Base-by-base conservation (phyloP, 2,888 invertebrate genomes). In the Caenorhabditis angaria region DNA sequence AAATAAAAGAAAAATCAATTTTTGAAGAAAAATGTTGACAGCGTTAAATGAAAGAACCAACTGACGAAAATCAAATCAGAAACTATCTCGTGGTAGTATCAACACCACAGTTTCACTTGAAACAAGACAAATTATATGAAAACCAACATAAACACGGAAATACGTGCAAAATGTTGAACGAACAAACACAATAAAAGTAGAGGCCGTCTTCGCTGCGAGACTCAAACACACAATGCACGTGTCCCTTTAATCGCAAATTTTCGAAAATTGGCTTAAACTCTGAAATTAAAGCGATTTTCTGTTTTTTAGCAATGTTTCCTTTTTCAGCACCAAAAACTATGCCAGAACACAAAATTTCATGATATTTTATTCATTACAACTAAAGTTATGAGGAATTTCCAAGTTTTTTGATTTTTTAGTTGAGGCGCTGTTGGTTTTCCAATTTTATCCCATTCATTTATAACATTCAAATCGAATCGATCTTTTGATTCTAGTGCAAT, bases 361-460 rank as follows among this genome's bases (percentile, higher is more conserved):
- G 10, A 18, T 41, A 18, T 41, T 14, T 18, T 41, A 18, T 41
- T 41, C 62, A 22, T 32, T 41, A 41, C 41, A 41, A 41, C 10
- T 18, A 41, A 41, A 41, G 41, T 41, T 41, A 41, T 18, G 41
- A 41, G 22, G 22, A 54, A 24, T 54, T 25, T 25, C 18, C 58
- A 2, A 58, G 12, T 47, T 58, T 58, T 35, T 47, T 5, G 61
- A n/a, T n/a, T 58, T 53, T 73, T 73, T 0, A 54, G 56, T 53
- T 62, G 48, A 4, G 72, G 75, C 1, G 68, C 68, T 12, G 55
- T 50, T 2, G 67, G 60, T 28, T 65, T 70, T 24, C 79, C 77
- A 22, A 70, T 56, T 12, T 56, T 69, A 61, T 79, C 79, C 79
- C 80, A 80, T 55, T 80, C 68, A 61, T 80, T 80, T 64, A 80